Base-by-base conservation (phyloP, 2,113 vertebrate genomes). In the Ailurus styani region DNA sequence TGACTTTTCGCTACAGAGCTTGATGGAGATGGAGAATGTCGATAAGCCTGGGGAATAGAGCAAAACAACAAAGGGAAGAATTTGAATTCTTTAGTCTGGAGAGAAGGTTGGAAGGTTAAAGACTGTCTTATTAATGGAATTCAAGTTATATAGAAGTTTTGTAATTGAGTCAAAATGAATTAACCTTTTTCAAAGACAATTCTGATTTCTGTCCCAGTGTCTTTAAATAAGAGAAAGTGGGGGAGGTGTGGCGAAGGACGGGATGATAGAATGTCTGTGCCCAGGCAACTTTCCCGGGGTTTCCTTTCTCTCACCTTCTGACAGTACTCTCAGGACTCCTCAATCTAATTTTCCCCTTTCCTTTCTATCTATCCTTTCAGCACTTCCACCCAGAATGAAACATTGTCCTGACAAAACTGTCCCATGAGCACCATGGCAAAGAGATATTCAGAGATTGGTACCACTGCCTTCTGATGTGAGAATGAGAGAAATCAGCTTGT, bases 111-210 rank as follows among this genome's bases (percentile, higher is more conserved):
- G 8, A 40, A 97, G 90, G 94, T 96, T 93, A 96, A 96, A 94
- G 90, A 92, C 68, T 90, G 27, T 27, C 75, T 95, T 93, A 92
- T 87, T 97, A 96, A 89, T 87, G 68, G n/a, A 96, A 95, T 85
- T 97, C 62, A 87, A 93, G 60, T 96, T 96, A 90, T 90, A 93
- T n/a, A 52, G 90, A 93, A 91, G 31, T 92, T 95, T 97, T 87
- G 17, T 97, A 95, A 96, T 92, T 87, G 84, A 95, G 92, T 95
- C 85, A 96, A 96, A 98, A 85, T 97, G 73, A 94, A 97, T 96
- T 96, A 97, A 97, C 75, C 87, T 96, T 94, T 91, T 45, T 91
- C 91, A 95, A 93, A 97, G 52, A 29, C 79, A 97, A 84, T 90
- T 97, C 89, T 97, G 73, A 78, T 93, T 95, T 96, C 72, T 85